Base-by-base conservation (phyloP, 2,113 vertebrate species). In the Erythrocercus mccallii region DNA sequence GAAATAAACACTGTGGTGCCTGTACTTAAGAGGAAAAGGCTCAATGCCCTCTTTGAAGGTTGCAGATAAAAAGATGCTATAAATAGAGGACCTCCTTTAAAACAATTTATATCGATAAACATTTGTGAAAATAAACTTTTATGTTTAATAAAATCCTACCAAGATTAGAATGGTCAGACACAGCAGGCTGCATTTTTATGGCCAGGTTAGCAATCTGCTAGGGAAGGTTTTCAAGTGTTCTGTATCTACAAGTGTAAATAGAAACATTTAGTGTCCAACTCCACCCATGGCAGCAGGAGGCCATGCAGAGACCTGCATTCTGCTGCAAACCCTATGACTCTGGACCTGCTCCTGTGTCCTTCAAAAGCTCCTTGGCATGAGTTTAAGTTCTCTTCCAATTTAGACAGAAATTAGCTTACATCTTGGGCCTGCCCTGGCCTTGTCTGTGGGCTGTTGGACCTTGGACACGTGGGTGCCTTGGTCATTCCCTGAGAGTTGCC, bases 361-460 rank as follows among this genome's bases (percentile, higher is more conserved):
- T 11, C 50, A 70, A 57, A 72, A 88, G 4, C 40, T 58, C 31
- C 45, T 82, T 21, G 45, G 40, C 30, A 22, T 1, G 2, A 38
- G 18, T 38, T 78, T 72, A 66, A 47, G 6, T 47, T 35, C 37
- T 88, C 31, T 82, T 92, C 48, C 47, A 58, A 15, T 21, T 66
- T 69, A 66, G 31, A 31, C 22, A 73, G 42, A 70, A 90, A 37
- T 86, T 58, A 70, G 19, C 7, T 79, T 51, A 35, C 3, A 7
- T 24, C 12, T 8, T 51, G 58, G 33, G 23, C 64, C 54, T 65
- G 71, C 2, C 35, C 25, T 3, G 9, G 30, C 64, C 74, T 40
- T 38, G 76, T 82, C 54, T 0, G 0, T n/a, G 19, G 30, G 27
- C 33, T 64, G 15, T 16, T 28, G 64, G 47, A 48, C 24, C 61